Base-by-base conservation (phyloP, 2,113 vertebrate species). In the Ictidomys tridecemlineatus region DNA sequence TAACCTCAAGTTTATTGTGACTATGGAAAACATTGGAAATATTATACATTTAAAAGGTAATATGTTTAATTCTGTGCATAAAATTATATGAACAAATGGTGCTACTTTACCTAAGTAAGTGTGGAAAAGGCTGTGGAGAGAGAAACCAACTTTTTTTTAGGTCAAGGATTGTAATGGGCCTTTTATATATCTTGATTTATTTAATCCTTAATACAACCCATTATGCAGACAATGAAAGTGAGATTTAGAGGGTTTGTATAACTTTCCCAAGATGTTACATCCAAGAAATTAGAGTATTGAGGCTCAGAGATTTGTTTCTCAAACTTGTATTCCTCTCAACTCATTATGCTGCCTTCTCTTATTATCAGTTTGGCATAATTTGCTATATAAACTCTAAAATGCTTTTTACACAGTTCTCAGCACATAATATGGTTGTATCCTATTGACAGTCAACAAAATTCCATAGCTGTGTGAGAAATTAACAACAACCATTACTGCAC, bases 301-400 rank as follows among this genome's bases (percentile, higher is more conserved):
- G 18, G 12, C 69, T 96, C 51, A 37, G 63, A 82, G 76, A 85
- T 51, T 9, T 95, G 58, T 69, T 87, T 87, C 20, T 94, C 32
- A 45, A 77, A 73, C 30, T 63, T 48, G 7, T 70, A 11, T 83
- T 87, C 18, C 22, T 70, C 89, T 70, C 70, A 48, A 4, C 45
- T 53, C 4, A 53, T 65, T 77, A 56, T 22, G 24, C 24, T 83
- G 32, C 42, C 28, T 76, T 93, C 24, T 84, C 13, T 58, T 85
- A 61, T 80, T 73, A 22, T 30, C 37, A 77, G 7, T 37, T 79
- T 84, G 67, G 91, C 10, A 10, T 45, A 63, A 39, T 63, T 79
- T 72, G 5, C 48, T 20, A 0, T 20, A 0, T 61, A 39, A 84
- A 53, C 8, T 53, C 93, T 56, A 42, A 91, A 85, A 58, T 76